Percentiles rank a stretch among this genome's conserved stretches.
phyloP scores from a whole-genome alignment of 2,888 invertebrate genomes.

The Sarcophaga subvicina region DNA sequence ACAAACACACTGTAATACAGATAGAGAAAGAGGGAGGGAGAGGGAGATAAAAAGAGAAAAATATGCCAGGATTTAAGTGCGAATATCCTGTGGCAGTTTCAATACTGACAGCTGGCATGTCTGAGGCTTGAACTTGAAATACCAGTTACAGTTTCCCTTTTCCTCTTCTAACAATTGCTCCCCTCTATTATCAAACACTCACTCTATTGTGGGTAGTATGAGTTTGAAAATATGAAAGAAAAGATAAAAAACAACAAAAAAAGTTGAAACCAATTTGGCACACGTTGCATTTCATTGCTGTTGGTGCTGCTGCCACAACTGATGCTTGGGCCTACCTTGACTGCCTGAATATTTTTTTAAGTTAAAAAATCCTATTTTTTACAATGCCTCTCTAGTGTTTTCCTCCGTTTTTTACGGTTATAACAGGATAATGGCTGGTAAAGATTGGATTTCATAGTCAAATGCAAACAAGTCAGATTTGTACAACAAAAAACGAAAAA shows the following conservation, averaged over 20 bases:
- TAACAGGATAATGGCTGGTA: constrained; percentile 68
- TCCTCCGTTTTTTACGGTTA: constrained; percentile 19
- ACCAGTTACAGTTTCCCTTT: constrained; percentile 55
- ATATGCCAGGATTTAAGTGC: constrained; percentile 61
- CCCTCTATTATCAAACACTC: background rate
- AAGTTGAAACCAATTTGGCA: constrained; percentile 71
- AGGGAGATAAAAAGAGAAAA: constrained; percentile 21
- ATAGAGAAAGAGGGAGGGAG: background rate
- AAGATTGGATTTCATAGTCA: constrained; percentile 67
- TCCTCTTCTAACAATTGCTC: background rate
- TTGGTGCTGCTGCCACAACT: constrained; percentile 1
- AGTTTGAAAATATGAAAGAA: constrained; percentile 47
- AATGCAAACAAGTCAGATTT: constrained; percentile 47
- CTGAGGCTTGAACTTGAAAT: constrained; percentile 75
- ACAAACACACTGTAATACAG: background rate
- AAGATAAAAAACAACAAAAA: background rate
- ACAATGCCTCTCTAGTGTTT: constrained; percentile 1
- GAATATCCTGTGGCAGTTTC: constrained; percentile 70
- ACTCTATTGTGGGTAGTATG: constrained; percentile 18
- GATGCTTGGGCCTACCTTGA: constrained; percentile 53
- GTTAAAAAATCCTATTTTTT: constrained; percentile 52
- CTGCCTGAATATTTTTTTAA: constrained; percentile 40
- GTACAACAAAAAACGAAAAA: constrained; percentile 23
- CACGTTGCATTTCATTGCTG: constrained; percentile 72
- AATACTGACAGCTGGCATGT: constrained; percentile 78